Evolutionary conservation across 2,797 vertebrate species (phyloP).

Genomic region (Zalophus californianus): DNA sequence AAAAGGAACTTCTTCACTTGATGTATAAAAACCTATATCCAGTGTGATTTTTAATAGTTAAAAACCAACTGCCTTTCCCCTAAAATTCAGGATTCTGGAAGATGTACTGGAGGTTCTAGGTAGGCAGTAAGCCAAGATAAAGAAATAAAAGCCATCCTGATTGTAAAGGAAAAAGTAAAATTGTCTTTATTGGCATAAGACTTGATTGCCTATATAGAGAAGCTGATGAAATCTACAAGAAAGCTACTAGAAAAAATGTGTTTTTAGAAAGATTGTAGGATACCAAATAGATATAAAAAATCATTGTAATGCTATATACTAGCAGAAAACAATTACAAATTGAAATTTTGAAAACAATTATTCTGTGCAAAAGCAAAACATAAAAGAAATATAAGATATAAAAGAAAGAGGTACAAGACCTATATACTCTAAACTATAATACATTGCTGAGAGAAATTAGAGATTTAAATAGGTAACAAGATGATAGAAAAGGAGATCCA

Average conservation of each 20-base stretch:
- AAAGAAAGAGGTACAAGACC: neutral
- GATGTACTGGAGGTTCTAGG: neutral
- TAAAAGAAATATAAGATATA: neutral
- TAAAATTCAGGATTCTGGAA: neutral
- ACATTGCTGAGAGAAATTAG: neutral
- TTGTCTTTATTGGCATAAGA: neutral
- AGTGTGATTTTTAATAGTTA: neutral
- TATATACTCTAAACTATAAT: neutral
- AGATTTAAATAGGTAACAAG: neutral
- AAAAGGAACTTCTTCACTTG: neutral
- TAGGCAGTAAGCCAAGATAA: neutral
- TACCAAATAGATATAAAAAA: neutral
- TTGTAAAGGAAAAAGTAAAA: neutral
- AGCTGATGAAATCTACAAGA: neutral
- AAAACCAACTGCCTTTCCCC: neutral
- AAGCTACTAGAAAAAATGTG: neutral
- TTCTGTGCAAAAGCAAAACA: neutral
- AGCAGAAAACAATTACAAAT: neutral
- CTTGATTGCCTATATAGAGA: neutral
- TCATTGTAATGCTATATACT: neutral
- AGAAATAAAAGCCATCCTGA: neutral
- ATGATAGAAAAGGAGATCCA: neutral
- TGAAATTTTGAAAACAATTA: neutral
- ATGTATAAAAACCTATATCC: neutral
- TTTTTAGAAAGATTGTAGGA: neutral